These are phyloP conservation scores for Sciaenops ocellatus DNA, from an alignment of 2,797 vertebrate genomes.

Conservation along the genomic window DNA sequence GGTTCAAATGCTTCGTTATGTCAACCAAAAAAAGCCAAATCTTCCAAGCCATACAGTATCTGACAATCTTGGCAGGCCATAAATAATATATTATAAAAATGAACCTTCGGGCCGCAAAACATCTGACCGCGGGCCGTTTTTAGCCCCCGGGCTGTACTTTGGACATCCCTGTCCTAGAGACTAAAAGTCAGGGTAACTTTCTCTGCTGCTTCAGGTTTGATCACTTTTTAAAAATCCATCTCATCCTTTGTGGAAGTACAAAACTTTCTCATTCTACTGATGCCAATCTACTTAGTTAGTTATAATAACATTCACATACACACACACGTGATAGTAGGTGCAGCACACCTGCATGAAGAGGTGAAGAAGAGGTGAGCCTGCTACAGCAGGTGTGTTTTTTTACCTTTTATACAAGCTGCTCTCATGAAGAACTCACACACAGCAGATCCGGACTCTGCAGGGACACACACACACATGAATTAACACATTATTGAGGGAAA, in stretches of 20 bases:
- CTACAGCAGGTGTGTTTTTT: slow-evolving; percentile 31
- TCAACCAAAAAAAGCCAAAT: no score
- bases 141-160: no score
- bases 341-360: neutral
- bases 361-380: no score
- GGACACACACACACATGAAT: slow-evolving; percentile 42
- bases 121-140: no score
- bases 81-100: no score
- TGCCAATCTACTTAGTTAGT: neutral
- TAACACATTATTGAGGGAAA: neutral
- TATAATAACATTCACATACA: neutral
- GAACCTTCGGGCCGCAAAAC: no score
- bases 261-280: neutral
- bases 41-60: no score
- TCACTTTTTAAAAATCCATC: neutral
- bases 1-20: no score
- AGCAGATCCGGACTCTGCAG: slow-evolving; percentile 94
- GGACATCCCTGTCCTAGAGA: no score
- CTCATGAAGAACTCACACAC: slow-evolving; percentile 98
- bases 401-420: slow-evolving; percentile 97
- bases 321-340: no score
- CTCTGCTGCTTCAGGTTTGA: neutral
- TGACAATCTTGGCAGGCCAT: no score
- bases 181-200: no score
- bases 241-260: neutral